A percentile compares a stretch with the other conserved stretches of the same genome.
These are phyloP conservation scores for Drosophila sp. DNA, from an alignment of 1,140 invertebrate genomes.

Conservation along the genomic window DNA sequence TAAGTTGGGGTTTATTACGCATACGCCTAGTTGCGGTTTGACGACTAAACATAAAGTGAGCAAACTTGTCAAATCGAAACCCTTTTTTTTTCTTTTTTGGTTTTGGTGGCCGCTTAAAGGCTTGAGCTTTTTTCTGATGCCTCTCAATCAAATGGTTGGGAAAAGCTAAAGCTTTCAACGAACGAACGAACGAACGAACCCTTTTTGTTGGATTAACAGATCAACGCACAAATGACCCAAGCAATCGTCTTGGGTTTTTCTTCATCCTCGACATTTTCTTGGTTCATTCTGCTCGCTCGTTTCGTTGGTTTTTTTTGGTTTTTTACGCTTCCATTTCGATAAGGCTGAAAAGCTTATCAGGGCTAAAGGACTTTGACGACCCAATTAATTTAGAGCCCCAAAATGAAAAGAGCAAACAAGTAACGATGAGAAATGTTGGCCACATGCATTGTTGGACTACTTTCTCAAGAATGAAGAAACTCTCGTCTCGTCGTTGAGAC, in stretches of 20 bases:
- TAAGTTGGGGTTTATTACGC: constrained; percentile 42
- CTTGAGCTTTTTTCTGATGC: constrained; percentile 27
- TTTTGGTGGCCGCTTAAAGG: constrained; percentile 25
- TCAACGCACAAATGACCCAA: constrained; percentile 60
- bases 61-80: constrained; percentile 21
- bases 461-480: constrained; percentile 35
- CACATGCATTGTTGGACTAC: constrained; percentile 52
- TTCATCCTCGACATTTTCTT: constrained; percentile 6
- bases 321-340: constrained; percentile 46
- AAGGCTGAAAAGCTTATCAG: constrained; percentile 60
- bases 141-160: constrained; percentile 51
- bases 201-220: constrained; percentile 69
- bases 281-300: constrained; percentile 2
- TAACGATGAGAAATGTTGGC: constrained; percentile 33
- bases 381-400: constrained; percentile 66
- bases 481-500: constrained; percentile 23
- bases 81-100: not conserved
- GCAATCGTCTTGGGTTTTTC: constrained; percentile 57
- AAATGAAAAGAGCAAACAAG: constrained; percentile 18
- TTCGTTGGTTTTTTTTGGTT: not conserved
- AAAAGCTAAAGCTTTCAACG: constrained; percentile 39
- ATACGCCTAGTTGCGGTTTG: constrained; percentile 41
- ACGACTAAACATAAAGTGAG: constrained; percentile 14
- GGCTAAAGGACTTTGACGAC: constrained; percentile 68
- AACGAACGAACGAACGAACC: constrained; percentile 39